Conservation (phyloP, 1,140 invertebrate genomes). For the Ptiloglossa arizonensis region DNA sequence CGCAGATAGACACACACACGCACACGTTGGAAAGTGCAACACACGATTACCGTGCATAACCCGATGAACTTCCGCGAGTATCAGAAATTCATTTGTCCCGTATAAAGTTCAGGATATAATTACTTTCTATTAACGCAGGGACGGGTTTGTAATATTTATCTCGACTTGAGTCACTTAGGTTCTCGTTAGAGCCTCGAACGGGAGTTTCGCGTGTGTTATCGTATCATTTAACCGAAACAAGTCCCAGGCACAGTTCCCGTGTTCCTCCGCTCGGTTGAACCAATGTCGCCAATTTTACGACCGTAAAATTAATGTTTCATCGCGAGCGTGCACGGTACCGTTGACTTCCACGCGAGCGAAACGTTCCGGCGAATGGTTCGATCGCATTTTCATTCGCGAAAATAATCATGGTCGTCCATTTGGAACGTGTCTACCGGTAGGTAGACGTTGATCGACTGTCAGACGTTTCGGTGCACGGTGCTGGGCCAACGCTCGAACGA, state of each 20-base stretch:
- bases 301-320: slow-evolving; percentile 39
- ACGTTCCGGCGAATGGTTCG: no score
- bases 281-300: neutral
- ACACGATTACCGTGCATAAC: neutral
- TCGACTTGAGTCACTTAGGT: slow-evolving; percentile 19
- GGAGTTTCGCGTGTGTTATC: slow-evolving; percentile 11
- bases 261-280: neutral
- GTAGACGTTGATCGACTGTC: no score
- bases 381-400: no score
- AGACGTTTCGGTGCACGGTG: no score
- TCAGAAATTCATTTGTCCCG: slow-evolving; percentile 41
- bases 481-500: no score
- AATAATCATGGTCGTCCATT: no score
- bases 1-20: no score
- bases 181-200: neutral
- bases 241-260: neutral
- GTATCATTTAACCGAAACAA: slow-evolving; percentile 25
- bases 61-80: slow-evolving; percentile 1
- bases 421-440: no score
- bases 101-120: slow-evolving; percentile 27
- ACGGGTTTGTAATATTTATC: slow-evolving; percentile 41
- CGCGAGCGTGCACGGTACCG: neutral
- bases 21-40: slow-evolving; percentile 1
- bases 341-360: no score
- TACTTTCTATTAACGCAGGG: slow-evolving; percentile 23